Evolutionary conservation across 1,140 invertebrate genomes (phyloP).

Genomic region (Ruditapes philippinarum): DNA sequence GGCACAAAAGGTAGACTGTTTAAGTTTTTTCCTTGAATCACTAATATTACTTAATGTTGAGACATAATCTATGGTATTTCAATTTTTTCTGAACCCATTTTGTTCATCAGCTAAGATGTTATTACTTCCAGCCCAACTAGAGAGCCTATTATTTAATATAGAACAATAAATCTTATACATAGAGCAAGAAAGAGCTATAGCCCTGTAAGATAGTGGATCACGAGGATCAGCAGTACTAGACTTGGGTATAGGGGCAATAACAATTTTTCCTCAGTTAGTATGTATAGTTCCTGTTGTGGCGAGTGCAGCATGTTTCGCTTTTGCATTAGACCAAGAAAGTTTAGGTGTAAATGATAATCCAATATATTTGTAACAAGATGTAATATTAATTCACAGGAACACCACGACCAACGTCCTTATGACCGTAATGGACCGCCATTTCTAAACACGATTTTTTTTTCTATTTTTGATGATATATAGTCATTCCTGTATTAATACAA

Average conservation of each 20-base stretch:
- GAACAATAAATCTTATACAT: slow-evolving; percentile 62
- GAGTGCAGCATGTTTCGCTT: too few species aligned
- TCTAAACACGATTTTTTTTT: too few species aligned
- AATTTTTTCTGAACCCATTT: slow-evolving; percentile 58
- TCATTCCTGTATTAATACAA: too few species aligned
- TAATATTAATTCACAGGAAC: too few species aligned
- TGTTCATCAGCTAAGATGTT: slow-evolving; percentile 61
- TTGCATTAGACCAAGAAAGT: too few species aligned
- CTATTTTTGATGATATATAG: too few species aligned
- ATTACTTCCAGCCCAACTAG: slow-evolving; percentile 32
- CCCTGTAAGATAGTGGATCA: slow-evolving; percentile 45
- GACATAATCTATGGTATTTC: slow-evolving; percentile 66
- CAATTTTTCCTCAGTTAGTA: not conserved
- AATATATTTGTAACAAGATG: too few species aligned
- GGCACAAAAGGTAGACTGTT: slow-evolving; percentile 56
- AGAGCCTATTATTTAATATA: slow-evolving; percentile 66
- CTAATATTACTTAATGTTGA: slow-evolving; percentile 54
- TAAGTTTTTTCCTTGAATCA: slow-evolving; percentile 53
- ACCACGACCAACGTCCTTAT: too few species aligned
- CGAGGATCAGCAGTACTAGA: not conserved
- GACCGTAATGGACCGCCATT: too few species aligned
- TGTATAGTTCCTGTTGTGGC: not conserved
- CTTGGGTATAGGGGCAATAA: slow-evolving; percentile 43
- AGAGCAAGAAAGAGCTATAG: slow-evolving; percentile 33
- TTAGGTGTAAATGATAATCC: too few species aligned